A percentile compares a stretch with the other conserved stretches of the same genome.
phyloP scores from a whole-genome alignment of 2,888 invertebrate genomes.

The Drepana falcataria region DNA sequence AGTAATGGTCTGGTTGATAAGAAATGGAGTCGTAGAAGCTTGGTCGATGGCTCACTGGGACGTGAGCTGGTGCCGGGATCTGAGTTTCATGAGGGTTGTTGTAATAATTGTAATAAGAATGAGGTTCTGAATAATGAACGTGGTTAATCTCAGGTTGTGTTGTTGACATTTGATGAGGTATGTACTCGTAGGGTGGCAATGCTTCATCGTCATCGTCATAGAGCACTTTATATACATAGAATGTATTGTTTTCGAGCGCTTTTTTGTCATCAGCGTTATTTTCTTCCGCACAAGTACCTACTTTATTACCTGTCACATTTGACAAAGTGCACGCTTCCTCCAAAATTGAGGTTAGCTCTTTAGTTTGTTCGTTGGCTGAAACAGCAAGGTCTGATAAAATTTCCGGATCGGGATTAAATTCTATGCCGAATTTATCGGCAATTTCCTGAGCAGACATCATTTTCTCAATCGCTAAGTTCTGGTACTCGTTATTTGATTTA shows the following conservation, averaged over 20 bases:
- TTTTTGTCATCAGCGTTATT: constrained; percentile 9
- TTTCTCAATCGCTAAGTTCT: constrained; percentile 71
- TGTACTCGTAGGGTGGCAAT: constrained; percentile 18
- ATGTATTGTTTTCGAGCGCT: constrained; percentile 25
- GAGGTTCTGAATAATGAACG: constrained; percentile 22
- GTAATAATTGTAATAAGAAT: constrained; percentile 26
- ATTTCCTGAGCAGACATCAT: constrained; percentile 74
- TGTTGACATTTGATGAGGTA: constrained; percentile 19
- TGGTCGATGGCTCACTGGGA: constrained; percentile 44
- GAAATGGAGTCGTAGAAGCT: constrained; percentile 54
- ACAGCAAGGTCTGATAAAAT: constrained; percentile 56
- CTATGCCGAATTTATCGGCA: constrained; percentile 65
- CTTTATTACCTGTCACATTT: constrained; percentile 30
- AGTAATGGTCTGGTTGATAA: constrained; percentile 42
- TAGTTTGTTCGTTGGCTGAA: constrained; percentile 57
- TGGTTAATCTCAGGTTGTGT: constrained; percentile 19
- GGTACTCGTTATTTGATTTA: constrained; percentile 64
- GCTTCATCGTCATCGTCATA: constrained; percentile 22
- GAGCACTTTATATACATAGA: constrained; percentile 27
- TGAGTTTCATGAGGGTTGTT: constrained; percentile 45
- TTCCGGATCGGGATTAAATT: constrained; percentile 62
- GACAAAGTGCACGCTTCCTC: constrained; percentile 43
- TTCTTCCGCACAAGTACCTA: constrained; percentile 22
- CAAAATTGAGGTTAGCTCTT: constrained; percentile 51
- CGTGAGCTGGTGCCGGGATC: constrained; percentile 31